phyloP scores from a whole-genome alignment of 2,113 vertebrate genomes.

The Bos indicus region DNA sequence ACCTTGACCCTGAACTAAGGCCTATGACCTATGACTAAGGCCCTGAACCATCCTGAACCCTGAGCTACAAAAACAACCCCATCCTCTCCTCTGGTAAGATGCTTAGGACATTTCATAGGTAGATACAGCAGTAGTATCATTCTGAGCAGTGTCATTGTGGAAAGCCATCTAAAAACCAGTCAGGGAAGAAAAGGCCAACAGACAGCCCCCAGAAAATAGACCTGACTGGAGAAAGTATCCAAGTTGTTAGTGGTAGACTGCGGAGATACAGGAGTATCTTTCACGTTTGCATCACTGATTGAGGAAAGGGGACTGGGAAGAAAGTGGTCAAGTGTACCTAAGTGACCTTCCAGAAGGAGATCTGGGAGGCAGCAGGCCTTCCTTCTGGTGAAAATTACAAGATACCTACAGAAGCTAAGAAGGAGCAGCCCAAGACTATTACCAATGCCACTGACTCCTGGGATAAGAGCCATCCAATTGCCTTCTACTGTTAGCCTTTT shows the following conservation, averaged over 20 bases:
- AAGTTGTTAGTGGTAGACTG: not conserved
- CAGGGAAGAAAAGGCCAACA: not conserved
- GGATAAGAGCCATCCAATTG: not conserved
- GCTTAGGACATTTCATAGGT: not conserved
- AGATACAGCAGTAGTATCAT: not conserved
- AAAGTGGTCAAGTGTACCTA: not conserved
- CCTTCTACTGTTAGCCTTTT: not conserved
- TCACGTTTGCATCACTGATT: not conserved
- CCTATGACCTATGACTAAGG: not conserved
- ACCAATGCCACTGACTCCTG: not conserved
- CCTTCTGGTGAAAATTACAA: not conserved
- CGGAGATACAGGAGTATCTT: not conserved
- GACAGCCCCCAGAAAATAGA: not conserved
- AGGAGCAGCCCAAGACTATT: not conserved
- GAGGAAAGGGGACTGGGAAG: not conserved
- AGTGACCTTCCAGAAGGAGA: not conserved
- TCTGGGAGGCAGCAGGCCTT: not conserved
- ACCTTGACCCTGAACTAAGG: not conserved
- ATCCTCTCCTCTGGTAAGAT: not conserved
- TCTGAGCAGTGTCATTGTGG: not conserved
- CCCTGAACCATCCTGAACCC: not conserved
- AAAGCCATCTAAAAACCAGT: not conserved
- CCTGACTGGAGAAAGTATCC: not conserved
- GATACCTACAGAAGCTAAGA: not conserved
- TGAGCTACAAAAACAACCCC: not conserved